Base-by-base conservation (phyloP, 2,113 vertebrate genomes). In the Diphyllodes magnificus region DNA sequence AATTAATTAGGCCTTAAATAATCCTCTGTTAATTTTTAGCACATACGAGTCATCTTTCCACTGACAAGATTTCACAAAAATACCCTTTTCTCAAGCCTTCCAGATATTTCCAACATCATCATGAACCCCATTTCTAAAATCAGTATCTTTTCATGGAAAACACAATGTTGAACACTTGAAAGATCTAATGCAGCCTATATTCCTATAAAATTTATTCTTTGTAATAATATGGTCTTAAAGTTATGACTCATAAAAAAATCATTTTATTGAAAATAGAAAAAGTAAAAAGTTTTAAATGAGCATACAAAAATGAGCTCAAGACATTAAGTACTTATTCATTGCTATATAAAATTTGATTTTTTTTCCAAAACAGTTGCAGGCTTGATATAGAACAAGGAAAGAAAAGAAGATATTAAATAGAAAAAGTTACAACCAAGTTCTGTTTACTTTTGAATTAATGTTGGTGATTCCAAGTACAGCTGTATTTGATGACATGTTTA, bases 241-340 rank as follows among this genome's bases (percentile, higher is more conserved):
- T 96, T 96, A 77, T 88, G 70, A 93, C 63, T 96, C 91, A 93
- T 94, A 91, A 93, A 82, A 96, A 45, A 72, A 90, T 77, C 2
- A 79, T 90, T 96, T 94, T 94, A 94, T 92, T 95, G 83, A 96
- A 96, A 97, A 96, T 92, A 81, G 71, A 95, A 94, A 92, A 93
- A 94, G 54, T 90, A 75, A 91, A 88, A 95, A 90, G 63, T 68
- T 90, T 92, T 82, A 94, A 82, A 91, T 93, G 63, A 57, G 35
- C 27, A 13, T 92, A 51, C 37, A 71, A 86, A 88, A 88, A 71
- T 10, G 3, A 96, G 69, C 50, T 37, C 82, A 82, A 94, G 83
- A 75, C 70, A 70, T 89, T 96, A 93, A 94, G 73, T 87, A 93
- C 45, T 86, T 95, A 82, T 73, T 90, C 68, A 92, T 91, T 49